Evolutionary conservation across 2,113 vertebrate species (phyloP).

Genomic region (Agapornis roseicollis): DNA sequence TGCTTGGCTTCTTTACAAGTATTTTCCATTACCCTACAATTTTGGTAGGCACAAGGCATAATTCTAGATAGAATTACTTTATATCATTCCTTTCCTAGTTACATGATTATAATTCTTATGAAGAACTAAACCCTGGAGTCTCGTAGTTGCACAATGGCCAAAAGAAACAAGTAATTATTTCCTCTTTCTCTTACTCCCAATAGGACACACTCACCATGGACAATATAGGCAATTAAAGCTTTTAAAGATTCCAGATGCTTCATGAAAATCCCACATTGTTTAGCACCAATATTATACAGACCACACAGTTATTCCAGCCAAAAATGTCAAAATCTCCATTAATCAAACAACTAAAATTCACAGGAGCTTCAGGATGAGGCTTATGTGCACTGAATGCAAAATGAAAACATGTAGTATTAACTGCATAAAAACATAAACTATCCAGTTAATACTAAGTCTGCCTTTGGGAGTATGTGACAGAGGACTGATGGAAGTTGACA

Average conservation of each 20-base stretch:
- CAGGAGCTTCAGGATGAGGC: neutral
- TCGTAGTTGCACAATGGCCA: neutral
- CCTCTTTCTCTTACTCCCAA: neutral
- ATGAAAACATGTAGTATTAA: neutral
- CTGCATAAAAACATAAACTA: fast-evolving
- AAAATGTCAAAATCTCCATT: neutral
- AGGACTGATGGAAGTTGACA: neutral
- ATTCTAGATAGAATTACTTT: neutral
- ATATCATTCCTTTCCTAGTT: neutral
- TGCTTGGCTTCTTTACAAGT: neutral
- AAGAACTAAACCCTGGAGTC: neutral
- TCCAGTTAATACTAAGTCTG: neutral
- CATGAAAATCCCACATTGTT: neutral
- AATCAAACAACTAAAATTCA: neutral
- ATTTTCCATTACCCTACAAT: neutral
- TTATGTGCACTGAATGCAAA: neutral
- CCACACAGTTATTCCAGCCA: neutral
- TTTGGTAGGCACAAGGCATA: neutral
- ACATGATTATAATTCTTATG: neutral
- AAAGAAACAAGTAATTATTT: neutral
- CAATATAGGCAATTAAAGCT: neutral
- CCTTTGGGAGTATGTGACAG: neutral
- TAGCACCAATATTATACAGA: neutral
- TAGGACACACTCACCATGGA: neutral
- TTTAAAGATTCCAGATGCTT: neutral